A percentile compares a stretch with the other conserved stretches of the same genome.
phyloP scores from a whole-genome alignment of 2,113 vertebrate species.

The Toxotes jaculatrix region DNA sequence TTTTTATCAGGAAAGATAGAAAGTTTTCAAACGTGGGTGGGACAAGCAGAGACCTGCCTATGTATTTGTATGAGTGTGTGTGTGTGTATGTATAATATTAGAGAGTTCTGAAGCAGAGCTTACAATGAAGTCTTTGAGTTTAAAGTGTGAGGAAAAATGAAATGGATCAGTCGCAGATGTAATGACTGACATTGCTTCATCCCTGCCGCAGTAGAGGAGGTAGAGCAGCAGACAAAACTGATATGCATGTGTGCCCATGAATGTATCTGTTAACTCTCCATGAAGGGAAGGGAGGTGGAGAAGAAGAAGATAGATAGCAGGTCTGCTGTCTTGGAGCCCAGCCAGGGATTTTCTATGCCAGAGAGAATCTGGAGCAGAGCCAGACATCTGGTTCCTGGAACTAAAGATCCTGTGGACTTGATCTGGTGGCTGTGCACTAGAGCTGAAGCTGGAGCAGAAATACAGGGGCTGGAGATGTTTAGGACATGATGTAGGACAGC shows the following conservation, averaged over 20 bases:
- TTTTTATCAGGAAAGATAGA: conserved; percentile 52
- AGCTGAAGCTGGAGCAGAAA: background rate
- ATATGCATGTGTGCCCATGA: background rate
- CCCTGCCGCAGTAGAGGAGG: background rate
- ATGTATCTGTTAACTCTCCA: background rate
- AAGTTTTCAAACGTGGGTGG: conserved; percentile 17
- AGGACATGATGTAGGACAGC: background rate
- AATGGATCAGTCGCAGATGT: background rate
- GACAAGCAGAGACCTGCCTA: conserved; percentile 33
- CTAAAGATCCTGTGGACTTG: background rate
- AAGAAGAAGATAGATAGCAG: conserved; percentile 33
- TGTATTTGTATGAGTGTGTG: background rate
- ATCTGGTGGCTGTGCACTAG: conserved; percentile 1
- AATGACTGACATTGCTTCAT: background rate
- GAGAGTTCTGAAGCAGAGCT: background rate
- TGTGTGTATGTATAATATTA: background rate
- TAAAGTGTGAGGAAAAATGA: background rate
- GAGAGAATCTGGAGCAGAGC: conserved; percentile 40
- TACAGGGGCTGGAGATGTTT: background rate
- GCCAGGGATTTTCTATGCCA: conserved; percentile 41
- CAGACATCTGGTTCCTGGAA: conserved; percentile 43
- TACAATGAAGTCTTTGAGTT: background rate
- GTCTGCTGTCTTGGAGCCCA: conserved; percentile 57
- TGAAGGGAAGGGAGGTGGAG: conserved; percentile 4
- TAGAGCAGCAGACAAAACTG: conserved; percentile 1